These are phyloP conservation scores for Gryllus bimaculatus DNA, from an alignment of 1,140 invertebrate species.

Conservation along the genomic window DNA sequence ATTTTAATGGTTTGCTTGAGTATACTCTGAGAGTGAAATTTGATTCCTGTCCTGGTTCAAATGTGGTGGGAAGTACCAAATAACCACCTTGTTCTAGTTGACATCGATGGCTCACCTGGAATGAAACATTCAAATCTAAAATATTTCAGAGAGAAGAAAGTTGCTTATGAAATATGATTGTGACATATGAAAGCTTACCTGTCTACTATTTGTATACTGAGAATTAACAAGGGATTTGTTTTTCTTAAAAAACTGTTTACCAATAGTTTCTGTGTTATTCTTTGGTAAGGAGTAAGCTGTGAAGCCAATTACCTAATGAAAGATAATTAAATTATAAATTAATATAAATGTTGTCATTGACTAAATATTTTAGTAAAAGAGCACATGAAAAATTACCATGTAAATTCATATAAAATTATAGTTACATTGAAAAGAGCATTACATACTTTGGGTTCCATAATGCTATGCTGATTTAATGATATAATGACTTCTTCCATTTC, in stretches of 20 bases:
- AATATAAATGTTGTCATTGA: neutral
- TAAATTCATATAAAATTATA: neutral
- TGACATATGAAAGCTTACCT: slow-evolving; percentile 42
- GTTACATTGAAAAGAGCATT: neutral
- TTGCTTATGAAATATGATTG: neutral
- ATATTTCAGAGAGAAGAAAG: neutral
- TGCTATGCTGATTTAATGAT: slow-evolving; percentile 81
- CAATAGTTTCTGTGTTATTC: slow-evolving; percentile 53
- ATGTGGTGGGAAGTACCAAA: slow-evolving; percentile 80
- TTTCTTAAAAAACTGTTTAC: slow-evolving; percentile 73
- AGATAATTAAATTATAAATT: slow-evolving; percentile 6
- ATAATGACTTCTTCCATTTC: slow-evolving; percentile 80
- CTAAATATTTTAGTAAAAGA: neutral
- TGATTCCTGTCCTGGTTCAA: slow-evolving; percentile 83
- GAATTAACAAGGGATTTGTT: slow-evolving; percentile 83
- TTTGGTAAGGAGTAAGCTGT: slow-evolving; percentile 75
- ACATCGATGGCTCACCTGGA: slow-evolving; percentile 52
- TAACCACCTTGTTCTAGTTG: slow-evolving; percentile 75
- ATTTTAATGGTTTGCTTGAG: slow-evolving; percentile 69
- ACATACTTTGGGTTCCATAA: slow-evolving; percentile 74
- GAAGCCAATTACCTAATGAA: slow-evolving; percentile 72
- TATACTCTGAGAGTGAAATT: slow-evolving; percentile 75
- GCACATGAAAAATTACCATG: neutral
- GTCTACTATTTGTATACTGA: slow-evolving; percentile 83
- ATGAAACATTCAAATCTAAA: no score